Base-by-base conservation (phyloP, 2,888 invertebrate genomes). In the Agrotis puta region DNA sequence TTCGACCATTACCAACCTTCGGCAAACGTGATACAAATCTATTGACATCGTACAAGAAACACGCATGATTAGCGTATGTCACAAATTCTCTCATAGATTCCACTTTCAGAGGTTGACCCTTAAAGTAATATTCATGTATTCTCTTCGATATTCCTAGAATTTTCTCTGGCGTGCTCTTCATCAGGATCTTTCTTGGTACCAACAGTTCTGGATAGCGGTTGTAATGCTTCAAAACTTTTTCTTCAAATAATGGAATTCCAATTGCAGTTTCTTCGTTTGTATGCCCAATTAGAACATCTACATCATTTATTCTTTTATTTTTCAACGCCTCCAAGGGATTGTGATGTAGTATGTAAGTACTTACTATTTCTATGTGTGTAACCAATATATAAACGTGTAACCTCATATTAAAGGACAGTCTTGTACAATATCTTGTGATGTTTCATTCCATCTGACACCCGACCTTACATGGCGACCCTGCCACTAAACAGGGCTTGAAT, bases 281-380 rank as follows among this genome's bases (percentile, higher is more conserved):
- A 14, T 97, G 89, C 3, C 98, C 98, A 24, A 97, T 95, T 86
- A 98, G 96, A 88, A 98, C 95, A 0, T 98, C 98, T 1, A 97
- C 95, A 53, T 91, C 83, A 62, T 92, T 91, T 5, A 96, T 88
- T 18, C 90, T 92, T 47, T 97, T 97, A 39, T 92, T 91, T 85
- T 86, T 91, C 27, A 91, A 72, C 24, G 83, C 62, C 22, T 88
- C 79, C 2, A 84, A 59, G 1, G 89, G 89, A n/a, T n/a, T n/a
- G n/a, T n/a, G n/a, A n/a, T n/a, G n/a, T n/a, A n/a, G n/a, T n/a
- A n/a, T n/a, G n/a, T n/a, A n/a, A n/a, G n/a, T n/a, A n/a, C n/a
- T n/a, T n/a, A n/a, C n/a, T n/a, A n/a, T n/a, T n/a, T n/a, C n/a
- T n/a, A n/a, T n/a, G n/a, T n/a, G n/a, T n/a, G n/a, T n/a, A n/a